A percentile compares a stretch with the other conserved stretches of the same genome.
These are phyloP conservation scores for Phyllotreta striolata DNA, from an alignment of 2,888 invertebrate genomes.

Conservation along the genomic window DNA sequence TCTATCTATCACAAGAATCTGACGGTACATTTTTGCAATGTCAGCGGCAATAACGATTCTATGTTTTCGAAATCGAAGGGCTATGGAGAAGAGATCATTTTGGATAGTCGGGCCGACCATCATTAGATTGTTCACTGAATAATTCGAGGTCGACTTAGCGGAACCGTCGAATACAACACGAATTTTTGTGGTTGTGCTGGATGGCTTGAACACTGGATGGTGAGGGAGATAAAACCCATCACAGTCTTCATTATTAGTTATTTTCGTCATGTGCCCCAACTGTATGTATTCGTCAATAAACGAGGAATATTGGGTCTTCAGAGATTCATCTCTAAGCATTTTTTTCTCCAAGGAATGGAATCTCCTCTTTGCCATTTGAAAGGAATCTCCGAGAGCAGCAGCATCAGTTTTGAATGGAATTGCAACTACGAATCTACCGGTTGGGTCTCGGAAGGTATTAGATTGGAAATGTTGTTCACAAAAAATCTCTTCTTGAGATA, in stretches of 20 bases:
- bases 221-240: conserved; percentile 32
- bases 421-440: conserved; percentile 19
- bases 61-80: too few relatives aligned
- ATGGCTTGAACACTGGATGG: conserved; percentile 37
- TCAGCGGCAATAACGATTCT: too few relatives aligned
- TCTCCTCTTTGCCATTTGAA: too few relatives aligned
- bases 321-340: conserved; percentile 14
- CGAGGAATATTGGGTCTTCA: conserved; percentile 17
- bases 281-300: conserved; percentile 21
- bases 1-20: conserved; percentile 10
- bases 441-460: neutral
- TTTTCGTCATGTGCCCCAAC: conserved; percentile 27
- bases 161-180: conserved; percentile 29
- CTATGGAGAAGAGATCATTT: conserved; percentile 33
- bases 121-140: conserved; percentile 34
- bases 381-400: conserved; percentile 11
- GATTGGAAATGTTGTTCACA: conserved; percentile 18
- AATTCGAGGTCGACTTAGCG: conserved; percentile 29
- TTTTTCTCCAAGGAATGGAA: conserved; percentile 23
- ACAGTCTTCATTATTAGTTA: neutral
- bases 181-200: conserved; percentile 33
- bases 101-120: conserved; percentile 33
- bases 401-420: conserved; percentile 7
- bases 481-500: conserved; percentile 11
- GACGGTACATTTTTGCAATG: too few relatives aligned